A percentile compares a stretch with the other conserved stretches of the same genome.
phyloP scores from a whole-genome alignment of 2,888 invertebrate genomes.

The Acanthosepion lycidas region DNA sequence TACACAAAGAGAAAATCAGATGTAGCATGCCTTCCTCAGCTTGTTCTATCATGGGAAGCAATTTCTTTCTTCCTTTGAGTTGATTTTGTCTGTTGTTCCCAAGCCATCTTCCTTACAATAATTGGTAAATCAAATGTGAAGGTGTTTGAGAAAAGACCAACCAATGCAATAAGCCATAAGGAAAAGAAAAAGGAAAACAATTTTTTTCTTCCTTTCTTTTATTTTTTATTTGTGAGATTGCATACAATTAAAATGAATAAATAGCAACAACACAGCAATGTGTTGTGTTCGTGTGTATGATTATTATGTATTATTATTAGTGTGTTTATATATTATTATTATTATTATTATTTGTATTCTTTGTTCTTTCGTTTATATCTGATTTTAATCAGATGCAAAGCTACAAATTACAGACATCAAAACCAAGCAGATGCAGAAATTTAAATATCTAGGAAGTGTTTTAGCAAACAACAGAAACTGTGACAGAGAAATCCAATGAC shows the following conservation, averaged over 20 bases:
- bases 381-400: background rate
- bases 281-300: background rate
- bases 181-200: too few relatives aligned
- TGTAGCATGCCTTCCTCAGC: background rate
- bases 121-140: background rate
- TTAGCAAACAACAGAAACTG: too few relatives aligned
- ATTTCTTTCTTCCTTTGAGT: background rate
- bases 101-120: constrained; percentile 15
- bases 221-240: background rate
- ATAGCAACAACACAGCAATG: background rate
- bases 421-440: background rate
- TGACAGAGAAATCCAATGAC: too few relatives aligned
- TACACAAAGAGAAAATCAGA: constrained; percentile 33
- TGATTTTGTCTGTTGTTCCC: background rate
- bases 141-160: background rate
- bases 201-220: too few relatives aligned
- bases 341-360: background rate
- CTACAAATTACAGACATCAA: background rate
- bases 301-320: too few relatives aligned
- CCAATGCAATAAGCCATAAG: background rate
- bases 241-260: background rate
- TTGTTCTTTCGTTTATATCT: background rate
- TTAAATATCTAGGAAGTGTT: too few relatives aligned
- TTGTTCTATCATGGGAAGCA: background rate
- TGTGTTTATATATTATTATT: too few relatives aligned